Conservation (phyloP, 2,888 invertebrate genomes). For the Lutraria lutraria region DNA sequence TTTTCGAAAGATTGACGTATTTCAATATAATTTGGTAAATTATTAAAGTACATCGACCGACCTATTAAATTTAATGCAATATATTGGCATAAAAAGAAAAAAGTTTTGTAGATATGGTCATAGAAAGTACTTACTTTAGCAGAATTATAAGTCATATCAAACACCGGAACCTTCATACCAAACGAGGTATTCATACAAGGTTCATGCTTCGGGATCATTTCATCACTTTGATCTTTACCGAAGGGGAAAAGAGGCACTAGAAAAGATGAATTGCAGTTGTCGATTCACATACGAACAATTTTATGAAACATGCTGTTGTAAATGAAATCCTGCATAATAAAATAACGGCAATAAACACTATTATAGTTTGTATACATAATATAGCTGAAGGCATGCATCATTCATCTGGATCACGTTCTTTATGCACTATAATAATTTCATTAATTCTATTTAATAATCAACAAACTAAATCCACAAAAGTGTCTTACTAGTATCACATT, state of each 20-base stretch:
- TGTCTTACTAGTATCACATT: background rate
- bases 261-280: background rate
- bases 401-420: background rate
- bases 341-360: no score
- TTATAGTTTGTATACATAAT: no score
- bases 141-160: background rate
- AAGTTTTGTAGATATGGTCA: no score
- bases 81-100: no score
- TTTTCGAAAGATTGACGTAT: no score
- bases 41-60: no score
- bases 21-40: no score
- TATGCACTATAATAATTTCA: background rate
- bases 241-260: slow-evolving; percentile 13
- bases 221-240: background rate
- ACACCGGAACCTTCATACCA: background rate
- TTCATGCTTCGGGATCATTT: background rate
- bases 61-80: no score
- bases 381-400: no score
- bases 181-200: background rate
- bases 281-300: background rate
- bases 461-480: background rate
- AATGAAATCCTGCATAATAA: no score
- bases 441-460: no score
- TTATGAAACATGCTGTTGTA: no score
- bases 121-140: background rate